A percentile compares a stretch with the other conserved stretches of the same genome.
Evolutionary conservation across 1,140 invertebrate genomes (phyloP).

Genomic region (Caerostris darwini): DNA sequence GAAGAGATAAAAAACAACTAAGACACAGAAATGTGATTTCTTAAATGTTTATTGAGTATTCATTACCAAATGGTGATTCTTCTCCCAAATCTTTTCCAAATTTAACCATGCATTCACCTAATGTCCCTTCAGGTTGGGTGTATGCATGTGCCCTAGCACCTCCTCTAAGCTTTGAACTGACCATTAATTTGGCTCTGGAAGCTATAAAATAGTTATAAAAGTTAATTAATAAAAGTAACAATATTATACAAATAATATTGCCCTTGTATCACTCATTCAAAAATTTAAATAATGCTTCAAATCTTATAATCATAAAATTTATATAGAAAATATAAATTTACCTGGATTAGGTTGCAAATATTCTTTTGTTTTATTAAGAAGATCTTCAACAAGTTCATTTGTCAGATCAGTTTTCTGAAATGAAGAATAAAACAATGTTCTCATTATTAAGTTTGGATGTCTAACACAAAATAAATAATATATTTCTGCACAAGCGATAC

Average conservation of each 20-base stretch:
- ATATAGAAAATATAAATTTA: constrained; percentile 76
- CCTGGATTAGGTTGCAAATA: constrained; percentile 98
- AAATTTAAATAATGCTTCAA: background rate
- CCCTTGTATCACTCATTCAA: too few species aligned
- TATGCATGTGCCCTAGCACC: constrained; percentile 89
- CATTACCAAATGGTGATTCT: constrained; percentile 92
- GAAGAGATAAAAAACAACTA: too few species aligned
- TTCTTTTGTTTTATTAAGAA: constrained; percentile 98
- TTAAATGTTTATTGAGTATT: background rate
- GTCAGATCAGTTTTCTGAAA: constrained; percentile 97
- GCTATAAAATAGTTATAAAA: constrained; percentile 69
- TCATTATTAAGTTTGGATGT: too few species aligned
- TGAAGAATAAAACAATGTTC: constrained; percentile 68
- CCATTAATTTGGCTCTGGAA: constrained; percentile 79
- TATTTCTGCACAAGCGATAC: too few species aligned
- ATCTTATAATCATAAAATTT: background rate
- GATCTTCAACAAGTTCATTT: constrained; percentile 95
- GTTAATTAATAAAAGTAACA: too few species aligned
- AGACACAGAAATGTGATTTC: too few species aligned
- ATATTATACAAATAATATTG: too few species aligned
- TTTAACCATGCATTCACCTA: constrained; percentile 97
- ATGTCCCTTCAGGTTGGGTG: constrained; percentile 97
- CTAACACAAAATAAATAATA: too few species aligned
- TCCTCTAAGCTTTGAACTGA: constrained; percentile 85
- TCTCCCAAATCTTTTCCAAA: constrained; percentile 98